Evolutionary conservation across 53 echinoderm and acorn worm genomes (phyloP).

Genomic region (Temnopleurus reevesii): DNA sequence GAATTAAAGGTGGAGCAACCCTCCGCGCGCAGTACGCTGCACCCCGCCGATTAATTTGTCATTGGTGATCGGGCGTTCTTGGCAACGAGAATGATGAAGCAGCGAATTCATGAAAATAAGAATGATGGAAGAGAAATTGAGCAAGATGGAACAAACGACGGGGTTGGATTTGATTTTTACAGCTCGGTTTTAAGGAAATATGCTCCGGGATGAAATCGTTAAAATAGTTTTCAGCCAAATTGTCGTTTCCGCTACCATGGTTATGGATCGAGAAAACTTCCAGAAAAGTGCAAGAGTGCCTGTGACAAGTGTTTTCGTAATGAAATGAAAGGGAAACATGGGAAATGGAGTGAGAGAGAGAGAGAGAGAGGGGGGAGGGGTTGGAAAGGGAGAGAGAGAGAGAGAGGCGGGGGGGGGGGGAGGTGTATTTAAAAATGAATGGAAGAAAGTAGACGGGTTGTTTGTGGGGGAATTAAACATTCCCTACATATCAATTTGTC

Average conservation of each 20-base stretch:
- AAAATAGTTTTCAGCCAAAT: conserved; percentile 44
- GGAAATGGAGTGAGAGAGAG: background rate
- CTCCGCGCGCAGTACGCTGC: background rate
- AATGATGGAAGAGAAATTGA: background rate
- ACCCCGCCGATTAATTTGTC: background rate
- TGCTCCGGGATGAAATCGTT: conserved; percentile 33
- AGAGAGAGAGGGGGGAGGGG: too few species aligned
- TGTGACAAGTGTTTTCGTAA: conserved; percentile 21
- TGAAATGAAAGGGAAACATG: background rate
- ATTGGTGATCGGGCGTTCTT: background rate
- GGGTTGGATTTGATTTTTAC: conserved; percentile 42
- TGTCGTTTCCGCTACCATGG: too few species aligned
- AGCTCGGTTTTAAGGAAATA: conserved; percentile 14
- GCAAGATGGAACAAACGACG: background rate
- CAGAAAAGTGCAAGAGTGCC: conserved; percentile 22
- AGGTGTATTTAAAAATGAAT: too few species aligned
- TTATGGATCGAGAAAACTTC: background rate
- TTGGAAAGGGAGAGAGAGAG: too few species aligned
- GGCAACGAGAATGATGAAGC: background rate
- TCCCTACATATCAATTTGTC: too few species aligned
- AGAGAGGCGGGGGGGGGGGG: too few species aligned
- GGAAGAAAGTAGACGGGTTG: too few species aligned
- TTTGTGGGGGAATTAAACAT: too few species aligned
- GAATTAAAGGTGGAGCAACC: background rate
- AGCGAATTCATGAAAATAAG: conserved; percentile 22